A percentile compares a stretch with the other conserved stretches of the same genome.
Evolutionary conservation across 2,888 invertebrate genomes (phyloP).

Genomic region (Galeruca laticollis): DNA sequence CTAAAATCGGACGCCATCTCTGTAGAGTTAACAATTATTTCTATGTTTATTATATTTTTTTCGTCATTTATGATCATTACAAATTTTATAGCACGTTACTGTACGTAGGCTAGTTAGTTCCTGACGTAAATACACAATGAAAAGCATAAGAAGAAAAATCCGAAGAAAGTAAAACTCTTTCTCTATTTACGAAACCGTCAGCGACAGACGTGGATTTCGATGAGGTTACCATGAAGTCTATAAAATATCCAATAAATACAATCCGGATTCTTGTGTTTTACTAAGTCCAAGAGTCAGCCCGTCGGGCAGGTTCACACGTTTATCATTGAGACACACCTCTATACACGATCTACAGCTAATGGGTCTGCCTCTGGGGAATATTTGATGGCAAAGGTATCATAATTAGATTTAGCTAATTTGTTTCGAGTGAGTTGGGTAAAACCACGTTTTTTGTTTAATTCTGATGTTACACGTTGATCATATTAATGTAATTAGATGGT

Average conservation of each 20-base stretch:
- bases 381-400: constrained; percentile 41
- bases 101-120: no score
- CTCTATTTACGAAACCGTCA: background rate
- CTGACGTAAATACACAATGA: background rate
- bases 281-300: constrained; percentile 32
- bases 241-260: constrained; percentile 35
- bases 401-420: constrained; percentile 39
- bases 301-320: constrained; percentile 42
- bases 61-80: no score
- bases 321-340: constrained; percentile 44
- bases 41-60: no score
- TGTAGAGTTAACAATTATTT: no score
- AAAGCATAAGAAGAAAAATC: background rate
- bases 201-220: constrained; percentile 25
- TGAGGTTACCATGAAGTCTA: constrained; percentile 29
- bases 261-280: constrained; percentile 40
- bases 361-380: constrained; percentile 32
- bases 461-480: no score
- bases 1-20: no score
- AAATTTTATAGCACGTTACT: constrained; percentile 13
- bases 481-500: no score
- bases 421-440: constrained; percentile 9
- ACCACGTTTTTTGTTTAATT: background rate
- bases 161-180: constrained; percentile 5
- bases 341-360: constrained; percentile 42